A percentile compares a stretch with the other conserved stretches of the same genome.
phyloP scores from a whole-genome alignment of 2,797 vertebrate species.

The Zalophus californianus region DNA sequence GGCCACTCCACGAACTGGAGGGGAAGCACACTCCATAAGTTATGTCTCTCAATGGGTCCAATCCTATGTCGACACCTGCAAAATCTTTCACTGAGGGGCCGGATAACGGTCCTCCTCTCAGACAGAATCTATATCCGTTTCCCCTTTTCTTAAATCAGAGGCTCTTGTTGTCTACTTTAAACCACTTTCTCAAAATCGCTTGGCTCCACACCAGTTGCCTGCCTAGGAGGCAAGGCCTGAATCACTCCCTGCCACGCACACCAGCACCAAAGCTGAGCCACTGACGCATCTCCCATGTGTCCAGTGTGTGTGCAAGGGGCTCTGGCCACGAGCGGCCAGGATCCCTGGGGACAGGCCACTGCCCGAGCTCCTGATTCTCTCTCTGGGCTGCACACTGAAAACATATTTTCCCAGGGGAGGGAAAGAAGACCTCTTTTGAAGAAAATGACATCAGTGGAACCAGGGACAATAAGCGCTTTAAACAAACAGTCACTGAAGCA shows the following conservation, averaged over 20 bases:
- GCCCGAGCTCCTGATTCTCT: neutral
- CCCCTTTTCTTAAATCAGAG: neutral
- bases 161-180: neutral
- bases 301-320: neutral
- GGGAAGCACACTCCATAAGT: neutral
- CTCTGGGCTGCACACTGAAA: neutral
- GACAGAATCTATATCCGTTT: neutral
- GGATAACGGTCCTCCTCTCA: neutral
- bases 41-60: neutral
- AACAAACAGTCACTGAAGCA: neutral
- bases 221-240: conserved; percentile 23
- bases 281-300: rapidly evolving
- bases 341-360: neutral
- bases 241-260: conserved; percentile 3
- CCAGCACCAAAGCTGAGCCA: neutral
- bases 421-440: neutral
- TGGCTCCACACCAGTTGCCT: neutral
- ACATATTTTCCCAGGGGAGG: neutral
- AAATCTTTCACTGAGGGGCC: neutral
- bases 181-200: neutral
- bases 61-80: too few species aligned
- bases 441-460: neutral
- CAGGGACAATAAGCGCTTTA: neutral
- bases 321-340: neutral
- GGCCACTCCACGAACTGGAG: neutral